Percentiles rank a stretch among this genome's conserved stretches.
These are phyloP conservation scores for Athetis lepigone DNA, from an alignment of 2,888 invertebrate genomes.

Conservation along the genomic window DNA sequence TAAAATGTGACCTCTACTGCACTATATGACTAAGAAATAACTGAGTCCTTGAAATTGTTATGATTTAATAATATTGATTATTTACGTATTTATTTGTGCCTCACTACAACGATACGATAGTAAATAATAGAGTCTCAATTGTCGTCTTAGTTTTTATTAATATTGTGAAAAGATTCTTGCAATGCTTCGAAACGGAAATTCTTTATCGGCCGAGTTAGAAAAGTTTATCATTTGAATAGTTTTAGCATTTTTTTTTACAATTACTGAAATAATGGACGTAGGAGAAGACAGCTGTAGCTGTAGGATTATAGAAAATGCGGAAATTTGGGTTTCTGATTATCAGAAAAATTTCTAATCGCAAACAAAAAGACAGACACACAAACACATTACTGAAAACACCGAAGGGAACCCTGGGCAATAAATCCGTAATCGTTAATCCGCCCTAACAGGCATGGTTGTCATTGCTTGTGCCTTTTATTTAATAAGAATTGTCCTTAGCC, in stretches of 20 bases:
- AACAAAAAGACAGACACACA: too few species aligned
- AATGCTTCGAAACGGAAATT: too few species aligned
- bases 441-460: too few species aligned
- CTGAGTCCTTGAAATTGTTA: not conserved
- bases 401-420: too few species aligned
- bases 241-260: too few species aligned
- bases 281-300: too few species aligned
- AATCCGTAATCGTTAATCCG: too few species aligned
- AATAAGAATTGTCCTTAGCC: too few species aligned
- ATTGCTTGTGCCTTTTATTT: too few species aligned
- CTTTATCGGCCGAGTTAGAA: too few species aligned
- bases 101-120: not conserved
- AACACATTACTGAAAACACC: too few species aligned
- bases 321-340: not conserved
- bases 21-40: conserved; percentile 3
- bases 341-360: not conserved
- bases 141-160: not conserved
- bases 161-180: not conserved
- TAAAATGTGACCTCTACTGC: conserved; percentile 38
- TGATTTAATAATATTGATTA: not conserved
- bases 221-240: too few species aligned
- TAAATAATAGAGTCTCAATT: not conserved
- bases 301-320: not conserved
- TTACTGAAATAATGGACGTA: not conserved
- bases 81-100: not conserved